Evolutionary conservation across 92 coral and sea anemone genomes (phyloP).

Genomic region (Anthopleura xanthogrammica): DNA sequence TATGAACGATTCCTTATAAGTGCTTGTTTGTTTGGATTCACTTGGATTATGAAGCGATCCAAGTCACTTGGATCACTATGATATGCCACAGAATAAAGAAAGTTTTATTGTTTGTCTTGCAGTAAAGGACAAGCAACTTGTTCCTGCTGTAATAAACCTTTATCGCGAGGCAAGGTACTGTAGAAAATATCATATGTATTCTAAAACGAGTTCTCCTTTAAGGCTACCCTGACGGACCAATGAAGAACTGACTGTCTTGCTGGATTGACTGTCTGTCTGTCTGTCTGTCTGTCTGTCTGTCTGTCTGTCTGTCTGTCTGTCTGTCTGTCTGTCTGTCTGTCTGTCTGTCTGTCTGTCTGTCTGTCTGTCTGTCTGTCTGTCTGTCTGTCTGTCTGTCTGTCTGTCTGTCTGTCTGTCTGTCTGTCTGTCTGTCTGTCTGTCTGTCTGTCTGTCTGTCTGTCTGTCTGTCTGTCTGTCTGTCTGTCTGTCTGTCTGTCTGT

Average conservation of each 20-base stretch:
- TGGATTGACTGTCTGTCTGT: neutral
- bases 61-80: neutral
- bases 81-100: neutral
- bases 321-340: neutral
- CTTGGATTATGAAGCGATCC: too few relatives aligned
- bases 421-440: neutral
- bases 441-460: neutral
- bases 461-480: too few relatives aligned
- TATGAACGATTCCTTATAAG: too few relatives aligned
- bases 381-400: neutral
- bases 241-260: neutral
- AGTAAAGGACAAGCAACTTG: conserved; percentile 18
- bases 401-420: neutral
- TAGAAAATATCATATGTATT: too few relatives aligned
- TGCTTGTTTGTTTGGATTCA: too few relatives aligned
- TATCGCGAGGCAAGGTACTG: conserved; percentile 17
- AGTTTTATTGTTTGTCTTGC: neutral
- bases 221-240: neutral
- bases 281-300: too few relatives aligned
- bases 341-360: neutral
- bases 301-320: too few relatives aligned
- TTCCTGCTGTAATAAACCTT: neutral
- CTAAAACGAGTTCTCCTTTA: neutral
- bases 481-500: too few relatives aligned
- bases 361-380: neutral